phyloP scores from a whole-genome alignment of 2,113 vertebrate genomes.

The Notarius quadriscutis region DNA sequence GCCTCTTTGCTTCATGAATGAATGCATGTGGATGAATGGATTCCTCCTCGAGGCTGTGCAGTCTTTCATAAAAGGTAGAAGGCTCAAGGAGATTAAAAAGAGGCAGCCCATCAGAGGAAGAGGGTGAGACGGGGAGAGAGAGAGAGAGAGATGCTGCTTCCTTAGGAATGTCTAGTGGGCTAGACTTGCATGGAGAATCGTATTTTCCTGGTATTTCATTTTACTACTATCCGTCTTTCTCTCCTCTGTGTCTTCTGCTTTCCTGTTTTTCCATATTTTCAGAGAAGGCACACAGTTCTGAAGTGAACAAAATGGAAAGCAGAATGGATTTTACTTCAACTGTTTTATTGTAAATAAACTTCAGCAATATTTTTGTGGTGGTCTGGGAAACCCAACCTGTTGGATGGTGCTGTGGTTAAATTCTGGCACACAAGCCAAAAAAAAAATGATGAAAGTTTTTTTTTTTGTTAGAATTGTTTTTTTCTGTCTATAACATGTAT shows the following conservation, averaged over 20 bases:
- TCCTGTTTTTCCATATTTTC: background rate
- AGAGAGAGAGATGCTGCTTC: slow-evolving; percentile 27
- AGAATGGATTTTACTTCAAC: background rate
- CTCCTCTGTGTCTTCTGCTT: slow-evolving; percentile 13
- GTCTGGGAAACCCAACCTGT: background rate
- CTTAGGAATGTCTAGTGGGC: slow-evolving; percentile 2
- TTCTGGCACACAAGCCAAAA: background rate
- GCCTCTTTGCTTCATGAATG: slow-evolving; percentile 40
- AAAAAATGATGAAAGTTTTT: too few species aligned
- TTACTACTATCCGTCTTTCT: slow-evolving; percentile 49
- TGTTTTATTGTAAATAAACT: background rate
- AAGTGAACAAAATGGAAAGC: background rate
- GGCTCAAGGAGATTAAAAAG: slow-evolving; percentile 63
- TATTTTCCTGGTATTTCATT: slow-evolving; percentile 32
- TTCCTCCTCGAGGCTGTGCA: slow-evolving; percentile 21
- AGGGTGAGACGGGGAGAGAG: slow-evolving; percentile 10
- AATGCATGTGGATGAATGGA: slow-evolving; percentile 49
- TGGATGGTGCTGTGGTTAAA: background rate
- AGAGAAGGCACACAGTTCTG: background rate
- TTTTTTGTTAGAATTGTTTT: too few species aligned
- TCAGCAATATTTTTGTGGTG: background rate
- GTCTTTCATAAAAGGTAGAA: slow-evolving; percentile 63
- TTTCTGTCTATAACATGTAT: too few species aligned
- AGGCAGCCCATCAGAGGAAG: slow-evolving; percentile 53
- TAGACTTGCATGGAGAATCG: background rate